Evolutionary conservation across 2,797 vertebrate species (phyloP), one percentile per base, ranked within the genome.

Genomic region (Propithecus perrieri): DNA sequence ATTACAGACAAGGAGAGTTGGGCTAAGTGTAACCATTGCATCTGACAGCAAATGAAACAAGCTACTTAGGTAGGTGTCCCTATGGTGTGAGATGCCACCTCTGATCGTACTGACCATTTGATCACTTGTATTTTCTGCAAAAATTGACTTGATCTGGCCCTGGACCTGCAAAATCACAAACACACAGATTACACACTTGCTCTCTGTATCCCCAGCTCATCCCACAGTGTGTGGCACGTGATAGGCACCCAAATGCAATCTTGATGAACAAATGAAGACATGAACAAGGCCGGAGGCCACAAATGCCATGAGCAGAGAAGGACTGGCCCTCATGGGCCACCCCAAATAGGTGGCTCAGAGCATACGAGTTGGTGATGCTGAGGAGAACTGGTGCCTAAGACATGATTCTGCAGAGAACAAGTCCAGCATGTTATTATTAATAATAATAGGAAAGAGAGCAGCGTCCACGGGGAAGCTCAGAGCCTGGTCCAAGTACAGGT

Each of bases 181-280:
- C n/a, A 79, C 50, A 78, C 6, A 14, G 55, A 67, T n/a, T 7
- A 12, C 5, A 69, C 1, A n/a, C 28, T 76, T 80, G 76, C 48
- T 28, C n/a, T 61, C 69, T 63, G 11, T 13, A 5, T 50, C 61
- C 33, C 24, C 69, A 69, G 1, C 50, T 85, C 48, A 46, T 28
- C 6, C 35, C 24, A 30, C 1, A 43, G 33, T 0, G 0, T 7
- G 3, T 3, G 57, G 43, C 22, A n/a, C 0, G 0, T 7, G 11
- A 7, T 8, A 76, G 72, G 30, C 7, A 35, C 15, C 65, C n/a
- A 1, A 5, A 35, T 65, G 43, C 6, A 74, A 61, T 59, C 63
- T 48, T 46, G 22, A 14, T 71, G 74, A 92, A 85, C 38, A 48
- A 35, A 50, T 2, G 22, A 48, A 33, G 24, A 61, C 15, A 33